Percentiles rank a stretch among this genome's conserved stretches.
These are phyloP conservation scores for Piprites chloris DNA, from an alignment of 2,113 vertebrate species.

Conservation along the genomic window DNA sequence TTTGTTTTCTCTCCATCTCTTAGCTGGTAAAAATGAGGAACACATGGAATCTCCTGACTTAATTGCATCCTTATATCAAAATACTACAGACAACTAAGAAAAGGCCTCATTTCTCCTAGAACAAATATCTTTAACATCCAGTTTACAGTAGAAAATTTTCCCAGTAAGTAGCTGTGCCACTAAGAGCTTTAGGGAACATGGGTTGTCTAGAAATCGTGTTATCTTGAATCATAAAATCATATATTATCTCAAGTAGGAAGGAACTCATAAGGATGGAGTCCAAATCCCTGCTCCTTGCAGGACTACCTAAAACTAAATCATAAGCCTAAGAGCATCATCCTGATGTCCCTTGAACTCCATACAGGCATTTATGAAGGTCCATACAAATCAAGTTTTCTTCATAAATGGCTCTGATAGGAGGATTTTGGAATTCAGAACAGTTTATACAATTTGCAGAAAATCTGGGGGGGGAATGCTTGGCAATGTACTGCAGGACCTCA, in stretches of 20 bases:
- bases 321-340: rapidly evolving
- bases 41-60: background rate
- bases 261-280: background rate
- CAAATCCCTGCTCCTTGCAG: background rate
- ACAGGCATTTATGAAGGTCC: background rate
- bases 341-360: background rate
- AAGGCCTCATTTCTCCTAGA: background rate
- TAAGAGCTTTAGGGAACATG: background rate
- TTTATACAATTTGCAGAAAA: background rate
- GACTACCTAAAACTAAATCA: background rate
- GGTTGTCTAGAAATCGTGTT: background rate
- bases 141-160: background rate
- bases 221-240: background rate
- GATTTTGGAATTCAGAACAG: background rate
- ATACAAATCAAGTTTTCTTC: background rate
- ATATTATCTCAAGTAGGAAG: background rate
- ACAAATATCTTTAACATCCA: background rate
- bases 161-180: background rate
- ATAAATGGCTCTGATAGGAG: background rate
- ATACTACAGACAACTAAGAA: background rate
- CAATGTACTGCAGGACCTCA: background rate
- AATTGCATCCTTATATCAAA: background rate
- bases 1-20: background rate
- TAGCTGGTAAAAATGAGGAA: background rate
- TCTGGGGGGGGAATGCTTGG: background rate